These are phyloP conservation scores for Etheostoma perlongum DNA, from an alignment of 2,797 vertebrate species.

Conservation along the genomic window DNA sequence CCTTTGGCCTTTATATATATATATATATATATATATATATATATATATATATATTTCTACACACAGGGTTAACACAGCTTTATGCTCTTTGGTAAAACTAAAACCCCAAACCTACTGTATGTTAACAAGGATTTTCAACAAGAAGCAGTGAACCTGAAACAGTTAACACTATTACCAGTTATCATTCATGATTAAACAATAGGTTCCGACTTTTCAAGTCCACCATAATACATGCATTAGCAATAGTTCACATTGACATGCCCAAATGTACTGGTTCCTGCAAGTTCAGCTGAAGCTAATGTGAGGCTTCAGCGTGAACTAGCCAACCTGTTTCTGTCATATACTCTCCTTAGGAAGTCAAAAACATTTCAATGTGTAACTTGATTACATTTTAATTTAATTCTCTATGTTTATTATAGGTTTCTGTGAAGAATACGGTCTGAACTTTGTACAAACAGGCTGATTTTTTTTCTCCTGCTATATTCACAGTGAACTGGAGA, in stretches of 20 bases:
- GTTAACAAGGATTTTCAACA: neutral
- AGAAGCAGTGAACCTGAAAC: neutral
- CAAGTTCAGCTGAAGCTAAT: too few relatives aligned
- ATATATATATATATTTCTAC: too few relatives aligned
- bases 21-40: too few relatives aligned
- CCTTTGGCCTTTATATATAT: too few relatives aligned
- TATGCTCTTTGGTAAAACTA: too few relatives aligned
- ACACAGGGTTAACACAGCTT: too few relatives aligned
- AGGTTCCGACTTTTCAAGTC: neutral
- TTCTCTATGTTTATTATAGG: neutral
- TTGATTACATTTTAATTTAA: neutral
- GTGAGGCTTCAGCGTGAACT: neutral
- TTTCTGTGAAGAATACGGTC: neutral
- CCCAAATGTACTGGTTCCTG: neutral
- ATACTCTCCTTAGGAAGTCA: neutral
- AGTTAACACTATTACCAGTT: neutral
- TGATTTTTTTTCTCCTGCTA: neutral
- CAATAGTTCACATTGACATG: too few relatives aligned
- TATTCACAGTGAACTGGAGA: neutral
- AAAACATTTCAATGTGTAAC: neutral
- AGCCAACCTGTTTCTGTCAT: neutral
- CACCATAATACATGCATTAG: neutral
- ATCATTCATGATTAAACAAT: neutral
- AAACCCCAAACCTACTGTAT: too few relatives aligned
- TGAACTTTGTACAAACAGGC: neutral